Conservation (phyloP, 2,888 invertebrate genomes). For the Leptinotarsa peninsularis region DNA sequence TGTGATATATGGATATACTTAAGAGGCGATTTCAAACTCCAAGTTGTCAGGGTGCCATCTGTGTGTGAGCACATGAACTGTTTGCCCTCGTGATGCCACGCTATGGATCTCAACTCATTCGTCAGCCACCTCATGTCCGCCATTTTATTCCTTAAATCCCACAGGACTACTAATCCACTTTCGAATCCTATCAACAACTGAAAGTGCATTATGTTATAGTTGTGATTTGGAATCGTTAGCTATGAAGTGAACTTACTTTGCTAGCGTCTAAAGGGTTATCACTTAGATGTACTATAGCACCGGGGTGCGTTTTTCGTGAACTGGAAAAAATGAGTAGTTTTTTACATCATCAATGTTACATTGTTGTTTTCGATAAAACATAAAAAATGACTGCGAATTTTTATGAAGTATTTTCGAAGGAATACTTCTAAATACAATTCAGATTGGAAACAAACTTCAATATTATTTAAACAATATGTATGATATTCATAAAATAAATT, state of each 20-base stretch:
- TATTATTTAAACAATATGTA: too few relatives aligned
- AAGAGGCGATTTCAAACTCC: slow-evolving; percentile 82
- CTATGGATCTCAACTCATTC: slow-evolving; percentile 84
- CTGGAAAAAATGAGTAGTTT: slow-evolving; percentile 71
- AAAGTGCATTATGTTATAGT: slow-evolving; percentile 44
- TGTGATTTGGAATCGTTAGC: not conserved
- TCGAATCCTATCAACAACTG: slow-evolving; percentile 97
- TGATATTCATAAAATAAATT: too few relatives aligned
- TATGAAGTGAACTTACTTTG: slow-evolving; percentile 77
- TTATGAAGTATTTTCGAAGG: too few relatives aligned
- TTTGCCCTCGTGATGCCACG: slow-evolving; percentile 99
- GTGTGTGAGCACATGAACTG: slow-evolving; percentile 96
- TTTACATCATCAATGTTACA: too few relatives aligned
- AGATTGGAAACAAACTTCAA: too few relatives aligned
- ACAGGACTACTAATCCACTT: slow-evolving; percentile 91
- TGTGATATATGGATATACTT: slow-evolving; percentile 86
- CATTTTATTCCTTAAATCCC: slow-evolving; percentile 90
- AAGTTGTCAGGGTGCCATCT: slow-evolving; percentile 95
- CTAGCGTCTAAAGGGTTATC: slow-evolving; percentile 97
- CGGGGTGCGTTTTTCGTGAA: slow-evolving; percentile 95
- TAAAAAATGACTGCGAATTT: too few relatives aligned
- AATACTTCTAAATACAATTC: too few relatives aligned
- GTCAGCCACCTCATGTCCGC: slow-evolving; percentile 89
- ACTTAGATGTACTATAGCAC: slow-evolving; percentile 94
- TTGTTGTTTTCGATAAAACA: too few relatives aligned